These are phyloP conservation scores for Napeogenes inachia DNA, from an alignment of 2,888 invertebrate genomes.

Conservation along the genomic window DNA sequence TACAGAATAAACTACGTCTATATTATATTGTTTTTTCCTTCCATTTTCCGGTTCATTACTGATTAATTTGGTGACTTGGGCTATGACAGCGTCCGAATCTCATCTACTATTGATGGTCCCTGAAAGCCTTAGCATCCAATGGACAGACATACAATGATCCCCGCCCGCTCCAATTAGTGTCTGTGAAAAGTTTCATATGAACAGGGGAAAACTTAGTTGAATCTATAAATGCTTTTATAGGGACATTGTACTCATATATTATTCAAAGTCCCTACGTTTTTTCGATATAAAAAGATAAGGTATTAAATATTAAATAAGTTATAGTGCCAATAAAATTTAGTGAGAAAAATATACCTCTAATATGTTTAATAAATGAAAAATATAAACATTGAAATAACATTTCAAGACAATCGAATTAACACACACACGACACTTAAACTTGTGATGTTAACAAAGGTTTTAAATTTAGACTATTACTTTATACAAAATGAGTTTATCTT, in stretches of 20 bases:
- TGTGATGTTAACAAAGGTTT: too few relatives aligned
- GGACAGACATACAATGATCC: slow-evolving; percentile 50
- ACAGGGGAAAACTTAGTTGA: slow-evolving; percentile 3
- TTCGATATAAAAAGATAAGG: neutral
- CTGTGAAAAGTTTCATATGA: slow-evolving; percentile 9
- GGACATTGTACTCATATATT: neutral
- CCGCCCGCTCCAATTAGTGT: slow-evolving; percentile 36
- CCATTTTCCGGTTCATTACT: neutral
- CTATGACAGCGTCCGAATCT: slow-evolving; percentile 53
- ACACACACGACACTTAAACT: too few relatives aligned
- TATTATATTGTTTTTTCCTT: too few relatives aligned
- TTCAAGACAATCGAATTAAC: too few relatives aligned
- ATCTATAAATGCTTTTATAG: slow-evolving; percentile 8
- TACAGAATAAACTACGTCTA: too few relatives aligned
- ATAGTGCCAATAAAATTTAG: too few relatives aligned
- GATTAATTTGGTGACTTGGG: slow-evolving; percentile 1
- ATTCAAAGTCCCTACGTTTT: neutral
- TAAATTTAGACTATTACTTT: too few relatives aligned
- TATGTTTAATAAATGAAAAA: too few relatives aligned
- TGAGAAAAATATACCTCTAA: too few relatives aligned
- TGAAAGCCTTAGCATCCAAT: slow-evolving; percentile 51
- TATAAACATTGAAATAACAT: too few relatives aligned
- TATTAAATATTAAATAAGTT: neutral
- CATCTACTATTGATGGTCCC: slow-evolving; percentile 69
- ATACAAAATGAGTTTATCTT: neutral